Percentiles rank a stretch among this genome's conserved stretches.
Evolutionary conservation across 2,797 vertebrate genomes (phyloP).

Genomic region (Sebastes iracundus): DNA sequence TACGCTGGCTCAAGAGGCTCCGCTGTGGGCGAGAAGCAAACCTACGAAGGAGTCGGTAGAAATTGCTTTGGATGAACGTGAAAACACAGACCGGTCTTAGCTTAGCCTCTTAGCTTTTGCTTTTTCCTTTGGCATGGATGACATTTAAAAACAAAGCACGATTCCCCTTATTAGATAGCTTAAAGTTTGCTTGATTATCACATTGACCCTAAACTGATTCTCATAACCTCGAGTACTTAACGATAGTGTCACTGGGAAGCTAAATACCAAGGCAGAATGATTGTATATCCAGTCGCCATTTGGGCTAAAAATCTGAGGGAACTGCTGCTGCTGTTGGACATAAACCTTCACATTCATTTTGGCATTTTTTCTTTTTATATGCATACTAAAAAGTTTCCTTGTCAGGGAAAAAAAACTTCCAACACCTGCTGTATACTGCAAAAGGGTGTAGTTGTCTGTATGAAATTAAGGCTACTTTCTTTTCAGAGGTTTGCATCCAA

Average conservation of each 20-base stretch:
- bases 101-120: conserved; percentile 34
- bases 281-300: conserved; percentile 3
- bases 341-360: conserved; percentile 2
- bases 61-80: conserved; percentile 69
- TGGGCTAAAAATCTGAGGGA: neutral
- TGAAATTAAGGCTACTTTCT: conserved; percentile 58
- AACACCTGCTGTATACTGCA: conserved; percentile 22
- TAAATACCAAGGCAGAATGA: conserved; percentile 48
- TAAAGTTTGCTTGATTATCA: conserved; percentile 64
- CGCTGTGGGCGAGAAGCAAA: neutral
- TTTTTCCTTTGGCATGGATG: conserved; percentile 76
- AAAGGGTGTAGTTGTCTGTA: conserved; percentile 6
- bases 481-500: conserved; percentile 33
- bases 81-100: conserved; percentile 32
- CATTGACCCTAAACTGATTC: conserved; percentile 52
- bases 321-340: conserved; percentile 50
- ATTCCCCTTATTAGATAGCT: conserved; percentile 59
- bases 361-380: neutral
- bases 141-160: conserved; percentile 57
- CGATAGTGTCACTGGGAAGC: conserved; percentile 44
- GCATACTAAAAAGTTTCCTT: neutral
- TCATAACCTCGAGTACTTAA: conserved; percentile 37
- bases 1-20: conserved; percentile 6
- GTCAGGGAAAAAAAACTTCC: neutral
- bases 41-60: conserved; percentile 42